These are phyloP conservation scores for Neopelma chrysocephalum DNA, from an alignment of 2,797 vertebrate genomes.

Conservation along the genomic window DNA sequence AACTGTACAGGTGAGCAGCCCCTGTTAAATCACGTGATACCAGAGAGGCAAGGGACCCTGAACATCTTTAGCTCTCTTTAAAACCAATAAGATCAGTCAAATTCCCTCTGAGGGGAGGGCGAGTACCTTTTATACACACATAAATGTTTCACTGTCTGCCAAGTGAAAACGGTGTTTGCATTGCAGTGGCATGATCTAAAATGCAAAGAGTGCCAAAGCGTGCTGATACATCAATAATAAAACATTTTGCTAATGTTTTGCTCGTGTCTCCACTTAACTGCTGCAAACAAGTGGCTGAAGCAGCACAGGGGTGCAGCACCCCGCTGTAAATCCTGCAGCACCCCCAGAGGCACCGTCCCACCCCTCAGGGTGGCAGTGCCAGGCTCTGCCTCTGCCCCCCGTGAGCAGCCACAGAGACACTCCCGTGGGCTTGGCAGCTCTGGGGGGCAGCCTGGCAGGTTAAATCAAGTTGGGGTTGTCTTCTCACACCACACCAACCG, in stretches of 20 bases:
- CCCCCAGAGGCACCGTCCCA: not conserved
- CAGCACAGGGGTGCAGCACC: not conserved
- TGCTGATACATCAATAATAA: slow-evolving; percentile 6
- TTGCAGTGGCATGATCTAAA: slow-evolving; percentile 20
- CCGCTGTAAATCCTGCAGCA: not conserved
- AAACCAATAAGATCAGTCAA: not conserved
- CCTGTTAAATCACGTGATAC: accelerated
- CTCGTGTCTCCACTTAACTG: not conserved
- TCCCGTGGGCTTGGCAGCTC: not conserved
- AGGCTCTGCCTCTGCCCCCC: not conserved
- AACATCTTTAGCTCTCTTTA: not conserved
- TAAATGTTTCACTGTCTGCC: not conserved
- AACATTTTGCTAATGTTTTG: not conserved
- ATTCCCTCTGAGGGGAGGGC: not conserved
- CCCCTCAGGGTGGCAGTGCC: not conserved
- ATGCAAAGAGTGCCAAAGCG: slow-evolving; percentile 27
- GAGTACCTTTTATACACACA: not conserved
- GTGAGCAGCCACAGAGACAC: not conserved
- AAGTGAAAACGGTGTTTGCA: not conserved
- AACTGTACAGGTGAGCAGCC: not conserved
- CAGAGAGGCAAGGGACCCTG: not conserved
- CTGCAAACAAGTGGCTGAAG: not conserved
- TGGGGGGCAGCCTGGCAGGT: not conserved
- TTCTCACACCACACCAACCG: not conserved
- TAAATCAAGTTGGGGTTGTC: not conserved